Percentiles rank a stretch among this genome's conserved stretches.
phyloP scores from a whole-genome alignment of 2,113 vertebrate genomes.

The Coptodon rendalli region DNA sequence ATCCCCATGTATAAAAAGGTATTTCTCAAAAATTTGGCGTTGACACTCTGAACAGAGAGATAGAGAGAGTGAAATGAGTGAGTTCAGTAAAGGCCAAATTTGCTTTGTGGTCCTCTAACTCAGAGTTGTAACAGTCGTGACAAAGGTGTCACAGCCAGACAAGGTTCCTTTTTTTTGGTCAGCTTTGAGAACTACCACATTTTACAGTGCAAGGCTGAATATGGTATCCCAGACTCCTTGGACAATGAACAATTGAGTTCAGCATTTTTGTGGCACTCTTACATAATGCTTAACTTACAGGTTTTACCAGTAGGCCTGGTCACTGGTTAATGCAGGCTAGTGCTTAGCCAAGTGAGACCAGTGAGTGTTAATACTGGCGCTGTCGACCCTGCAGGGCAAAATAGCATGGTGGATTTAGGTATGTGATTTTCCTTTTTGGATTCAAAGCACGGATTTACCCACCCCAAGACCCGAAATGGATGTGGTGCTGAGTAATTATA shows the following conservation, averaged over 20 bases:
- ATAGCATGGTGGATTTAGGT: neutral
- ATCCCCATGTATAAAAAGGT: neutral
- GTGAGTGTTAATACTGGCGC: neutral
- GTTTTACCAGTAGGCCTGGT: neutral
- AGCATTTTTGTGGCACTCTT: neutral
- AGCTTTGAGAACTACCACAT: neutral
- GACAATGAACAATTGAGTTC: neutral
- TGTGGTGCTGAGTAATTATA: neutral
- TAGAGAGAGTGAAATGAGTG: neutral
- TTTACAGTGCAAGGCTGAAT: neutral
- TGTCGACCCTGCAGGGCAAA: neutral
- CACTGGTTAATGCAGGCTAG: neutral
- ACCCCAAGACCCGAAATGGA: neutral
- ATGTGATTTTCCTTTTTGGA: neutral
- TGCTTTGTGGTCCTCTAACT: neutral
- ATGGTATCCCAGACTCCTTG: neutral
- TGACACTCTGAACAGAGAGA: neutral
- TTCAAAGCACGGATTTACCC: neutral
- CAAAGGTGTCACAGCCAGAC: neutral
- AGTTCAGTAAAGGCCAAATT: neutral
- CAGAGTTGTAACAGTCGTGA: neutral
- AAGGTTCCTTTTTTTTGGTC: neutral
- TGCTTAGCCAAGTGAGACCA: neutral
- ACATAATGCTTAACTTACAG: neutral
- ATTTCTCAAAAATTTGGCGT: neutral